Evolutionary conservation across 2,888 invertebrate genomes (phyloP).

Genomic region (Tethea ocularis): DNA sequence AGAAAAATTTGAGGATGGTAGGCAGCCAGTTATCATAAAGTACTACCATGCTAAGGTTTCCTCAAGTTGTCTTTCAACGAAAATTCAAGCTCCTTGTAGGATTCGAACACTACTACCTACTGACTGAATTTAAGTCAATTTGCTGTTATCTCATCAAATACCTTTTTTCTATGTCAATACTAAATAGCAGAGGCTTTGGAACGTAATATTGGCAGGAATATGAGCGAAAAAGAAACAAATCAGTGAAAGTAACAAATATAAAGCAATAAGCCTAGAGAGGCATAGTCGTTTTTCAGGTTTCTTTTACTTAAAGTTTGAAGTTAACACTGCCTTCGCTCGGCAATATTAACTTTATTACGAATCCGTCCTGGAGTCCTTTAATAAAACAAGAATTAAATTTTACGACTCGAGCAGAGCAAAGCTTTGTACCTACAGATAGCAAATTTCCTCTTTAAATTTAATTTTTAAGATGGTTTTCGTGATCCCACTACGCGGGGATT

Average conservation of each 20-base stretch:
- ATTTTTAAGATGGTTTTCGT: conserved; percentile 12
- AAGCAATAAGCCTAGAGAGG: conserved; percentile 32
- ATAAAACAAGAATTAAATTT: conserved; percentile 63
- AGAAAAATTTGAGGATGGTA: too few relatives aligned
- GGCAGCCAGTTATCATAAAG: too few relatives aligned
- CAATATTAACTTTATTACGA: conserved; percentile 62
- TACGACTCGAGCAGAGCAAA: conserved; percentile 31
- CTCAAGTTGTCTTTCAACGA: too few relatives aligned
- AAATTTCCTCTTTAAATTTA: conserved; percentile 24
- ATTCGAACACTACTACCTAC: too few relatives aligned
- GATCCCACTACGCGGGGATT: neutral
- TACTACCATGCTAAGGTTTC: too few relatives aligned
- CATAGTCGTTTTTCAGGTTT: conserved; percentile 8
- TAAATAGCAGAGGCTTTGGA: neutral
- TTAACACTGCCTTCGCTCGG: conserved; percentile 29
- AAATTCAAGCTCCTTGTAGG: too few relatives aligned
- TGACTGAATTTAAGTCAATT: too few relatives aligned
- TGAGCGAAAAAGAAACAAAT: conserved; percentile 13
- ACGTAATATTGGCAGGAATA: neutral
- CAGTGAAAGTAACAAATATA: conserved; percentile 33
- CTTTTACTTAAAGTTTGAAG: neutral
- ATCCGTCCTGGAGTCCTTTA: conserved; percentile 43
- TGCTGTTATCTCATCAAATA: too few relatives aligned
- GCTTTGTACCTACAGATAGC: conserved; percentile 23
- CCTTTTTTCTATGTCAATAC: too few relatives aligned